Conservation (phyloP, 2,113 vertebrate genomes). For the Scytalopus superciliaris region DNA sequence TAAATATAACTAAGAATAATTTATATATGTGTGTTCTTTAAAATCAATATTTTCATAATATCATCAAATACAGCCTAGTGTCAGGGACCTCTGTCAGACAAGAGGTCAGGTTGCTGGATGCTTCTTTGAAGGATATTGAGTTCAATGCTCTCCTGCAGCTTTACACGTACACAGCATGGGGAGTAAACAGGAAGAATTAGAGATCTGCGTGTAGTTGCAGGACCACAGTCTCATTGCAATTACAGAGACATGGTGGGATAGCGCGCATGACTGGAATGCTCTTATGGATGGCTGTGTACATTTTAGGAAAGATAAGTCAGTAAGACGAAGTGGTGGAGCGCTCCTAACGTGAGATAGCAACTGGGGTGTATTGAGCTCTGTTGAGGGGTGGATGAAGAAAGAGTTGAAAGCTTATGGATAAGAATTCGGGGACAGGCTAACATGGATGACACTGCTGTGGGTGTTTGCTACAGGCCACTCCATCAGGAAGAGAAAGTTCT, state of each 20-base stretch:
- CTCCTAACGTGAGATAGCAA: not conserved
- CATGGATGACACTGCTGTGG: rapidly evolving
- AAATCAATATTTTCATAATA: not conserved
- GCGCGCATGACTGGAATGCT: not conserved
- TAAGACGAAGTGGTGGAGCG: not conserved
- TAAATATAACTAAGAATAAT: not conserved
- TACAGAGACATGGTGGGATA: not conserved
- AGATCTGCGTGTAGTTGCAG: not conserved
- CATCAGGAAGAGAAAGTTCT: not conserved
- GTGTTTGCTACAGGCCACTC: no score
- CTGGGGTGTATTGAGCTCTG: rapidly evolving
- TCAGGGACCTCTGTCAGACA: not conserved
- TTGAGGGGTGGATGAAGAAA: not conserved
- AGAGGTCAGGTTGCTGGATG: not conserved
- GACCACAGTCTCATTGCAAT: not conserved
- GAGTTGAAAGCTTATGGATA: not conserved
- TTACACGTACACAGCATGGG: not conserved
- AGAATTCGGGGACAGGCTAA: not conserved
- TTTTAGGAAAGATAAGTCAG: not conserved
- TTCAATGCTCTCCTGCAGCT: not conserved
- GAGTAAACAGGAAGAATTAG: not conserved
- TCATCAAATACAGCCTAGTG: not conserved
- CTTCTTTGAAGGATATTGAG: not conserved
- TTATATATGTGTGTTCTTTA: not conserved
- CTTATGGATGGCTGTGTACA: not conserved